Conservation (phyloP, 2,888 invertebrate species). For the Argyresthia goedartella region DNA sequence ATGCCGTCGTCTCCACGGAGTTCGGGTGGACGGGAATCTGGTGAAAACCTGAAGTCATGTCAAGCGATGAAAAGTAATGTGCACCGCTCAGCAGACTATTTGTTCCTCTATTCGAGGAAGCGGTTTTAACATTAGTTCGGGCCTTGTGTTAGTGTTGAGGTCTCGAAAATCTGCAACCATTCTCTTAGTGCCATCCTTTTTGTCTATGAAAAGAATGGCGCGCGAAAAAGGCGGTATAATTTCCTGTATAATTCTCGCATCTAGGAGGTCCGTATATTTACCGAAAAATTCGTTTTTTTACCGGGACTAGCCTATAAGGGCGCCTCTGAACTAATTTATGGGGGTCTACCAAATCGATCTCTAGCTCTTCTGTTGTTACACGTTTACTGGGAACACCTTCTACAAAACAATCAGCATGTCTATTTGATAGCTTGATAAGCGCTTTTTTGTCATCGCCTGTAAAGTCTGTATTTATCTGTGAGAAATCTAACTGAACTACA, state of each 20-base stretch:
- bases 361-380: not conserved
- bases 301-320: constrained; percentile 1
- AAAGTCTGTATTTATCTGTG: not conserved
- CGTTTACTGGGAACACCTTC: not conserved
- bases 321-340: constrained; percentile 2
- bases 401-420: not conserved
- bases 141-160: constrained; percentile 7
- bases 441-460: not conserved
- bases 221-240: constrained; percentile 9
- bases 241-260: constrained; percentile 4
- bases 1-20: constrained; percentile 11
- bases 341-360: not conserved
- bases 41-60: constrained; percentile 11
- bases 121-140: constrained; percentile 7
- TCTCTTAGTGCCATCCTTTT: constrained; percentile 5
- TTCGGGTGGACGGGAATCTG: constrained; percentile 8
- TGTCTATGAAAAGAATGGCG: constrained; percentile 7
- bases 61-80: constrained; percentile 7
- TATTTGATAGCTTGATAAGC: not conserved
- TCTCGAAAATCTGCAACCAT: constrained; percentile 8
- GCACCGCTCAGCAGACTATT: constrained; percentile 8
- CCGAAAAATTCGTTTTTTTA: not conserved
- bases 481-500: not conserved
- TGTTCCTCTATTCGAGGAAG: constrained; percentile 8
- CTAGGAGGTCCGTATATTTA: constrained; percentile 4